Evolutionary conservation across 2,113 vertebrate species (phyloP).

Genomic region (Halcyon senegalensis): DNA sequence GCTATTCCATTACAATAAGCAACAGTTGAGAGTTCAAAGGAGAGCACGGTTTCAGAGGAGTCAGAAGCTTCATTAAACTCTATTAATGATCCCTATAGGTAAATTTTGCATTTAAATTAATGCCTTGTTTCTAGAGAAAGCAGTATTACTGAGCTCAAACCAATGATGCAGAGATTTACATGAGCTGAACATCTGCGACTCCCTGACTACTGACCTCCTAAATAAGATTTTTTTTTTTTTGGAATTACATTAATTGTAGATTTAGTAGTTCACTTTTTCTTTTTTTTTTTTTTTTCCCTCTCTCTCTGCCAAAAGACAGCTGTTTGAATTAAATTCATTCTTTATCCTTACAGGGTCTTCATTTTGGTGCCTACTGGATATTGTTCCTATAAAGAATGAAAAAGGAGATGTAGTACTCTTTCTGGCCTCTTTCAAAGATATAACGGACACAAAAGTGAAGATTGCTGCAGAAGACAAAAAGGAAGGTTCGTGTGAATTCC

Average conservation of each 20-base stretch:
- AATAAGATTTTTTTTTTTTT: constrained; percentile 36
- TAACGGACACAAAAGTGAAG: constrained; percentile 95
- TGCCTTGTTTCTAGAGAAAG: constrained; percentile 48
- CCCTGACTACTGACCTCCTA: constrained; percentile 57
- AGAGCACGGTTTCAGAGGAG: constrained; percentile 26
- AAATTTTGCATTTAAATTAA: constrained; percentile 66
- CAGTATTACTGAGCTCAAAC: constrained; percentile 42
- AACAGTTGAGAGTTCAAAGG: constrained; percentile 41
- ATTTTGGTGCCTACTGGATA: constrained; percentile 97
- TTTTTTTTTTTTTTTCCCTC: background rate
- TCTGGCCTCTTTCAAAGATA: constrained; percentile 96
- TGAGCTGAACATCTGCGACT: constrained; percentile 62
- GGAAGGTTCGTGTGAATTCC: constrained; percentile 85
- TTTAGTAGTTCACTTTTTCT: background rate
- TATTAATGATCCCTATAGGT: constrained; percentile 48
- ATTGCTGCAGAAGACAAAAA: constrained; percentile 90
- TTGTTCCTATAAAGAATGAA: constrained; percentile 98
- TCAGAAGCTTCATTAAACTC: constrained; percentile 62
- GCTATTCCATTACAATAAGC: background rate
- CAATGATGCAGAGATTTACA: constrained; percentile 45
- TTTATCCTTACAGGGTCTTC: constrained; percentile 82
- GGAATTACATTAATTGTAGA: constrained; percentile 18
- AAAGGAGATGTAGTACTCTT: constrained; percentile 99
- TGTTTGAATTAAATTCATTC: constrained; percentile 43
- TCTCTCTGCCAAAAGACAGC: background rate